Evolutionary conservation across 2,113 vertebrate genomes (phyloP), one percentile per base, ranked within the genome.

Genomic region (Lagenorhynchus albirostris): DNA sequence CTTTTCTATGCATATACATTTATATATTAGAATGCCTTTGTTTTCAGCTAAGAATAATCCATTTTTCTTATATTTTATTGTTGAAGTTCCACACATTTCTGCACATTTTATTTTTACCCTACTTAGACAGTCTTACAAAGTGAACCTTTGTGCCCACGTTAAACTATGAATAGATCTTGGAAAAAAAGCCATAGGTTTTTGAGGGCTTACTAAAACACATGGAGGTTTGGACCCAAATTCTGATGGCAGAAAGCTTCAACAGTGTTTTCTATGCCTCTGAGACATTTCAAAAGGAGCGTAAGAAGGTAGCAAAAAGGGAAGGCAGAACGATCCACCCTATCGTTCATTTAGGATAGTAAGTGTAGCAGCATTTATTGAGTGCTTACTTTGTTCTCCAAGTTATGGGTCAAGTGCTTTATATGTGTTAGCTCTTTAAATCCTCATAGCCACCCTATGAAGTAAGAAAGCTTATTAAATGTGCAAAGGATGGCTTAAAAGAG

Each of bases 91-190:
- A 94, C 77, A 94, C 82, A 95, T 97, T 94, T 91, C 90, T 97
- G 96, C 95, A 95, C 96, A 85, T 96, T 92, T 97, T 92, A 85
- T 83, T 95, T 95, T 92, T 95, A 97, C 95, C 36, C 79, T 96
- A 91, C 76, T 67, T 70, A 44, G 58, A 94, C 70, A 96, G 25
- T 65, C 87, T 96, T 92, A 92, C 73, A 96, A 86, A 94, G 60
- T 88, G 82, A 95, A 96, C 6, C 76, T 96, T 98, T 98, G 96
- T 91, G 80, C 92, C 95, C 92, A 96, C 94, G 50, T 50, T 44
- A 55, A 94, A 68, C 70, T 29, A 23, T 85, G 89, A 95, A 83
- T 79, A 95, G 77, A 47, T 65, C 26, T 65, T 88, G 41, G 41
- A 2, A 6, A 0, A 70, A 87, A 74, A 76, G 8, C 5, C 25